Percentiles rank a stretch among this genome's conserved stretches.
Evolutionary conservation across 2,888 invertebrate genomes (phyloP).

Genomic region (Iphiclides podalirius): DNA sequence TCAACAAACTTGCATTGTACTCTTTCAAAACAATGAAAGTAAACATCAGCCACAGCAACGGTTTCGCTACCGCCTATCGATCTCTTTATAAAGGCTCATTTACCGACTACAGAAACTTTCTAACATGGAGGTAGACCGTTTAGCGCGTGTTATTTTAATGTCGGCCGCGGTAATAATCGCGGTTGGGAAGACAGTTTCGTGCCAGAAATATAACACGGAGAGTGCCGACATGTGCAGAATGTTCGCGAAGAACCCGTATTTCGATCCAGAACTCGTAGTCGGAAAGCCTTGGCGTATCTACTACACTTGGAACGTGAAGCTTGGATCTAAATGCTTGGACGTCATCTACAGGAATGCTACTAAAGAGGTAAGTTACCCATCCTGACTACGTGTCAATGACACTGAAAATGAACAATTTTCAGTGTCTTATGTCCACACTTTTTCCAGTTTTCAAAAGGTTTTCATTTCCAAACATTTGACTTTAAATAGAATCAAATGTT

Average conservation of each 20-base stretch:
- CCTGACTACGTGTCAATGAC: no score
- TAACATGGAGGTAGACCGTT: neutral
- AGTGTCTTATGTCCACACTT: no score
- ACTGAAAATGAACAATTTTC: neutral
- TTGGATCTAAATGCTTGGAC: conserved; percentile 50
- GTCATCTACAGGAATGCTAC: conserved; percentile 51
- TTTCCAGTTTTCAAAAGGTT: no score
- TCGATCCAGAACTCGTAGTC: conserved; percentile 49
- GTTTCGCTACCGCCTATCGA: neutral
- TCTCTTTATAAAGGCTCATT: conserved; percentile 22
- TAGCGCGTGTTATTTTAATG: conserved; percentile 3
- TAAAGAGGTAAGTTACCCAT: conserved; percentile 40
- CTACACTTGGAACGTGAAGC: conserved; percentile 54
- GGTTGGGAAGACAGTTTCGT: neutral
- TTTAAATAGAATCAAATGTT: no score
- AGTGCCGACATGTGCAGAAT: conserved; percentile 25
- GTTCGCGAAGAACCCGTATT: conserved; percentile 47
- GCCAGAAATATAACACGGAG: conserved; percentile 6
- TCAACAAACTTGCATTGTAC: conserved; percentile 9
- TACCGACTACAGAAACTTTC: neutral
- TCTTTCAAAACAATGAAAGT: conserved; percentile 14
- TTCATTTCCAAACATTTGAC: no score
- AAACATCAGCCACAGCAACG: neutral
- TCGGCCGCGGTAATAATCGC: neutral
- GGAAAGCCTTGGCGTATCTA: conserved; percentile 57